Evolutionary conservation across 1,140 invertebrate genomes (phyloP), one percentile per base, ranked within the genome.

Genomic region (Protaetia brevitarsis): DNA sequence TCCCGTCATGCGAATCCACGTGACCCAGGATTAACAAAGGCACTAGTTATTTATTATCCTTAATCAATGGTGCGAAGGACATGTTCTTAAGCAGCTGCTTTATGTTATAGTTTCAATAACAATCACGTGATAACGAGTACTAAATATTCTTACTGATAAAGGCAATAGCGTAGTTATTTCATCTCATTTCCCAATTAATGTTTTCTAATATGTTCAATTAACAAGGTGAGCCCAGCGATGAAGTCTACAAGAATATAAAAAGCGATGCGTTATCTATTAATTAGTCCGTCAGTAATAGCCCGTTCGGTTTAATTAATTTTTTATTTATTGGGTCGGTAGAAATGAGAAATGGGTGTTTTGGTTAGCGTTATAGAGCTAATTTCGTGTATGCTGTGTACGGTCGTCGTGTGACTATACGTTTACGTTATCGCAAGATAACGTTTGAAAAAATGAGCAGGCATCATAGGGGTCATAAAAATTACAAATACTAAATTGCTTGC

Each of bases 271-370:
- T 23, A 51, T 51, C 41, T 23, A 51, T 51, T 23, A 16, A 23
- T 23, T 23, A 10, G 21, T n/a, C 8, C 21, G 41, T 23, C 41
- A 51, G 41, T 51, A 19, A 23, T 23, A 51, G 19, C 41, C 10
- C 26, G 26, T 51, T 51, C 19, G 41, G 21, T 51, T 51, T 51
- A 51, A 51, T 51, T 51, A 51, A 51, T 51, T 51, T 51, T 51
- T 51, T 51, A 23, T 51, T 51, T 51, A 51, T 10, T 23, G 41
- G 8, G 11, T 19, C 11, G 26, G 19, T 7, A 21, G 41, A 51
- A 10, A 51, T 16, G 6, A 23, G 8, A 51, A 16, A 7, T 3
- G 19, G 41, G 16, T n/a, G n/a, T n/a, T n/a, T n/a, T 51, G 19
- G 41, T 19, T 51, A 51, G 16, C 41, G n/a, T n/a, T n/a, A n/a